A percentile compares a stretch with the other conserved stretches of the same genome.
These are phyloP conservation scores for Herpetotheres cachinnans DNA, from an alignment of 2,113 vertebrate species.

Conservation along the genomic window DNA sequence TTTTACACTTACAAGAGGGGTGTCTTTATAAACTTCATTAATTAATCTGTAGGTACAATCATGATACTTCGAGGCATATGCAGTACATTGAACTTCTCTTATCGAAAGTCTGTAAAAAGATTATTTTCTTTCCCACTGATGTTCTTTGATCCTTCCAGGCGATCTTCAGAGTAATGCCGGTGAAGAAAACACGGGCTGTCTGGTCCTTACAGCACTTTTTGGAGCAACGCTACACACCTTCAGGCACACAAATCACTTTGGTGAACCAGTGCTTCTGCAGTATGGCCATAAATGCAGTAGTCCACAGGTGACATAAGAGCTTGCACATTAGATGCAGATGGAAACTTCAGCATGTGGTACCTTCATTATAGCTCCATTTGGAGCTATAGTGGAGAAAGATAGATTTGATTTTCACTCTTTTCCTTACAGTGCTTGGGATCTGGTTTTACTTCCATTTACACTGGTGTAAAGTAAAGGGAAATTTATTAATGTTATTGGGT, in stretches of 20 bases:
- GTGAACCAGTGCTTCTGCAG: neutral
- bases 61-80: neutral
- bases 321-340: neutral
- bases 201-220: neutral
- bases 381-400: neutral
- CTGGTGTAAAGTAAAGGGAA: neutral
- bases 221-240: neutral
- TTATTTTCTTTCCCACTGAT: neutral
- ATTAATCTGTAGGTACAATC: neutral
- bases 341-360: neutral
- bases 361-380: neutral
- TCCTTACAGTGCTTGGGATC: neutral
- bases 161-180: neutral
- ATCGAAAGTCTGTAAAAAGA: neutral
- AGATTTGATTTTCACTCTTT: neutral
- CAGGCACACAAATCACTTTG: neutral
- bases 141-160: neutral
- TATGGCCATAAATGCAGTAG: neutral
- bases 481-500: neutral
- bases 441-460: neutral
- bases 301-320: neutral
- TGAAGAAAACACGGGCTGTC: neutral
- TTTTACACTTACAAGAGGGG: neutral
- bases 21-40: neutral
- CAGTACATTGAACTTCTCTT: neutral